phyloP scores from a whole-genome alignment of 2,888 invertebrate species.

The Eumerus sabulonum region DNA sequence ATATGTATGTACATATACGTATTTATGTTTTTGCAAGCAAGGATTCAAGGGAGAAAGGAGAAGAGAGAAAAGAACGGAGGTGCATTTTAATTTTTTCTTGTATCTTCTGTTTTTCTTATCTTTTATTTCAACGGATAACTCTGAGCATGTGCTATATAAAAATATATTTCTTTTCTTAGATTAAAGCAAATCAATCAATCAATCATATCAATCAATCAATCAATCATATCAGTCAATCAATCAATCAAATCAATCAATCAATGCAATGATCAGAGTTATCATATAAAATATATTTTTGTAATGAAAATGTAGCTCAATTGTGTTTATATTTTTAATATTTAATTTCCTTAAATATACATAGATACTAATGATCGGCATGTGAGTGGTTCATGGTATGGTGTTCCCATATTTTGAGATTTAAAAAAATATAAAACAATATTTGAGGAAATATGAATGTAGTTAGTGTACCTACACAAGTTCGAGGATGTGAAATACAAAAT shows the following conservation, averaged over 20 bases:
- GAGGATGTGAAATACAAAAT: too few relatives aligned
- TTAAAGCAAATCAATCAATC: background rate
- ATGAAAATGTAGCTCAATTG: conserved; percentile 43
- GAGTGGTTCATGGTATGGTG: conserved; percentile 66
- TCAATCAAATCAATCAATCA: background rate
- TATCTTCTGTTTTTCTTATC: conserved; percentile 59
- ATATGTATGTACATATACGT: conserved; percentile 51
- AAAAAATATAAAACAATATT: background rate
- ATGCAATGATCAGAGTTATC: conserved; percentile 63
- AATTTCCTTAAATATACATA: conserved; percentile 22
- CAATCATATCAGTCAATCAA: too few relatives aligned
- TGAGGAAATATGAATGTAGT: too few relatives aligned
- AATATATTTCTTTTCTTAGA: conserved; percentile 23
- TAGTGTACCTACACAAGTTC: too few relatives aligned
- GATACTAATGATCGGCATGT: conserved; percentile 62
- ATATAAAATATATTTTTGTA: conserved; percentile 28
- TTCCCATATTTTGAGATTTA: conserved; percentile 1
- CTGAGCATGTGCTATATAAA: conserved; percentile 58
- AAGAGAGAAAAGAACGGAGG: conserved; percentile 78
- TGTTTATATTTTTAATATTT: conserved; percentile 34
- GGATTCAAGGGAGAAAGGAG: conserved; percentile 77
- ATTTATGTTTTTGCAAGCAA: conserved; percentile 69
- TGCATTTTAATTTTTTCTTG: conserved; percentile 70
- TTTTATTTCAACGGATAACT: conserved; percentile 41
- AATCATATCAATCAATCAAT: background rate